These are phyloP conservation scores for Sebastes goodei DNA, from an alignment of 2,797 vertebrate genomes.

Conservation along the genomic window DNA sequence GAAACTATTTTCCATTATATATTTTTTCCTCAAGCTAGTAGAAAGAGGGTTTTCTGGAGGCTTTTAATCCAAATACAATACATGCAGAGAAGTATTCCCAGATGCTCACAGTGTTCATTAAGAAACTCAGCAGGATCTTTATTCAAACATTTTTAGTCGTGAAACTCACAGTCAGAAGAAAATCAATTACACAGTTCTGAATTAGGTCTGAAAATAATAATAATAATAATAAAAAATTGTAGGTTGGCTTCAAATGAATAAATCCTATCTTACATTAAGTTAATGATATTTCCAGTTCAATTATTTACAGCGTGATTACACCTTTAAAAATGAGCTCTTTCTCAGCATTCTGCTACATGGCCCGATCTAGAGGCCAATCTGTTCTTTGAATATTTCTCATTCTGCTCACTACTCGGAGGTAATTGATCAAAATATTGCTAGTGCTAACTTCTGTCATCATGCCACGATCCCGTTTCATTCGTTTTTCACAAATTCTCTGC, in stretches of 20 bases:
- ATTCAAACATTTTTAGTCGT: not conserved
- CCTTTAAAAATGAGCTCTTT: not conserved
- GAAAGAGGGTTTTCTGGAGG: not conserved
- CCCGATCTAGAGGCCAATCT: not conserved
- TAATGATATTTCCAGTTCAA: not conserved
- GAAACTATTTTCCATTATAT: not conserved
- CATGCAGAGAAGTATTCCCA: not conserved
- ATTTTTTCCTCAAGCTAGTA: not conserved
- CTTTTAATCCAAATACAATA: not conserved
- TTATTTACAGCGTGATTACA: not conserved
- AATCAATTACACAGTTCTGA: not conserved
- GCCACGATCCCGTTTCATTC: not conserved
- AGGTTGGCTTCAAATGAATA: not conserved
- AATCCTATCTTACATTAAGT: not conserved
- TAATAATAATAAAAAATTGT: not conserved
- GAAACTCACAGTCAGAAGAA: not conserved
- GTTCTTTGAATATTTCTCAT: not conserved
- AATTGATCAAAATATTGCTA: not conserved
- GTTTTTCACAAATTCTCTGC: conserved; percentile 1
- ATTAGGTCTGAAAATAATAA: not conserved
- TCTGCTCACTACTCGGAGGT: not conserved
- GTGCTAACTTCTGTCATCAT: not conserved
- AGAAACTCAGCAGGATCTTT: not conserved
- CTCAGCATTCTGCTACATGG: not conserved
- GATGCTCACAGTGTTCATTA: not conserved